A percentile compares a stretch with the other conserved stretches of the same genome.
phyloP scores from a whole-genome alignment of 2,113 vertebrate species.

The Eidolon helvum region DNA sequence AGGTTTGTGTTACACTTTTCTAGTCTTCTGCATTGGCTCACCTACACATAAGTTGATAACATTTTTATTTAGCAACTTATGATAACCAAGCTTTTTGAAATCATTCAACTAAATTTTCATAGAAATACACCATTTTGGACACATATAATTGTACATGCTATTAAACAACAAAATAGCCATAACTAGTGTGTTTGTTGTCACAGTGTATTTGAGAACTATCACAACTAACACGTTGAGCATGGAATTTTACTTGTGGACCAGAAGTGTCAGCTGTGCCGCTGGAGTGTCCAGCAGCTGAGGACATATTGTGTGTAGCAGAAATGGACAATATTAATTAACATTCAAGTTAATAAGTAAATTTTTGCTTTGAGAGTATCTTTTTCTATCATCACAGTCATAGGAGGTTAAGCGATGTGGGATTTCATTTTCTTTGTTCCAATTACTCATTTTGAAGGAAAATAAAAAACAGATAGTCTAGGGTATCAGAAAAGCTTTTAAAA shows the following conservation, averaged over 20 bases:
- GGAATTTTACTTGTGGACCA: not conserved
- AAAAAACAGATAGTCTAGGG: not conserved
- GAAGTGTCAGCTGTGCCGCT: not conserved
- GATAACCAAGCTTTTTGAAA: not conserved
- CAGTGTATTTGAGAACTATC: not conserved
- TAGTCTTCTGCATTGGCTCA: not conserved
- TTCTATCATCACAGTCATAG: not conserved
- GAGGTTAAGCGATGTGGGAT: not conserved
- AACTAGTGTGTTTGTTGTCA: not conserved
- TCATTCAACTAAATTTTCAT: not conserved
- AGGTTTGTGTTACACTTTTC: not conserved
- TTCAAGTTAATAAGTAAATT: not conserved
- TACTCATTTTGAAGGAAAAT: not conserved
- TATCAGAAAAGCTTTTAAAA: not conserved
- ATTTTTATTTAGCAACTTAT: not conserved
- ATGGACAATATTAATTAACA: not conserved
- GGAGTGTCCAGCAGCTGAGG: not conserved
- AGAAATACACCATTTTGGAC: not conserved
- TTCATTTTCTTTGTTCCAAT: not conserved
- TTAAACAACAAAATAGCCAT: not conserved
- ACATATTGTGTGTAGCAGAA: not conserved
- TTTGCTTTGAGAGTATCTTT: not conserved
- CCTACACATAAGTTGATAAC: not conserved
- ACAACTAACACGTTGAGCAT: not conserved
- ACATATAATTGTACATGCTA: not conserved